phyloP scores from a whole-genome alignment of 2,888 invertebrate species.

The Aleiodes leptofemur region DNA sequence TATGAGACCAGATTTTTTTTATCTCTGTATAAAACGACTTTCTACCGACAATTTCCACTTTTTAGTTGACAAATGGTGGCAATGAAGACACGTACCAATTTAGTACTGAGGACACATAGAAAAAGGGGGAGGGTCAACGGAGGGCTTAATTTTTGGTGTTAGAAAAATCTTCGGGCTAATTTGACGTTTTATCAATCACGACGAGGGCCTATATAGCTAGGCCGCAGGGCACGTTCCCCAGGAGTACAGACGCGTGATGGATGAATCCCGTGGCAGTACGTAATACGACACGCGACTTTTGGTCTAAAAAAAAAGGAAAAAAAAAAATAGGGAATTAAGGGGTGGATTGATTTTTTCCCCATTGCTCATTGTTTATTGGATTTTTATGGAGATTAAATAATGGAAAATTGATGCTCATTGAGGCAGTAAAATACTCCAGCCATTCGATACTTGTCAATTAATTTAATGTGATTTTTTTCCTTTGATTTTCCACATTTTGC shows the following conservation, averaged over 20 bases:
- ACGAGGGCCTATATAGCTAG: conserved; percentile 55
- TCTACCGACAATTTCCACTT: not conserved
- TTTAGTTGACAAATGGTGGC: not conserved
- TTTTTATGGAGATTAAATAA: conserved; percentile 68
- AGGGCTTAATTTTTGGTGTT: conserved; percentile 50
- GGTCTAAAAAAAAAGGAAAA: conserved; percentile 49
- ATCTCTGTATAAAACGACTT: not conserved
- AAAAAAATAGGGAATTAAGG: conserved; percentile 49
- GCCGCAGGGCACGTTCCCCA: conserved; percentile 48
- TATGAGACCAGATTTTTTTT: no score
- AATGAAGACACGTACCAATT: conserved; percentile 6
- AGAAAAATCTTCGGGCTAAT: conserved; percentile 65
- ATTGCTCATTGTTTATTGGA: conserved; percentile 65
- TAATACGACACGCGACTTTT: conserved; percentile 62
- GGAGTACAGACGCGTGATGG: conserved; percentile 61
- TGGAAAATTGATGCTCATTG: conserved; percentile 54
- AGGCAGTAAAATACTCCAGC: conserved; percentile 55
- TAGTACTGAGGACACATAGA: conserved; percentile 10
- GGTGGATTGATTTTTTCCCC: conserved; percentile 44
- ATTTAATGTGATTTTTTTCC: conserved; percentile 15
- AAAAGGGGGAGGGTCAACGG: conserved; percentile 32
- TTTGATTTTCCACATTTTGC: conserved; percentile 5
- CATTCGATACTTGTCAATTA: conserved; percentile 36
- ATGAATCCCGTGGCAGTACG: conserved; percentile 63
- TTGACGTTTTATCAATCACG: conserved; percentile 74